phyloP scores from a whole-genome alignment of 2,113 vertebrate species.

The Connochaetes taurinus region DNA sequence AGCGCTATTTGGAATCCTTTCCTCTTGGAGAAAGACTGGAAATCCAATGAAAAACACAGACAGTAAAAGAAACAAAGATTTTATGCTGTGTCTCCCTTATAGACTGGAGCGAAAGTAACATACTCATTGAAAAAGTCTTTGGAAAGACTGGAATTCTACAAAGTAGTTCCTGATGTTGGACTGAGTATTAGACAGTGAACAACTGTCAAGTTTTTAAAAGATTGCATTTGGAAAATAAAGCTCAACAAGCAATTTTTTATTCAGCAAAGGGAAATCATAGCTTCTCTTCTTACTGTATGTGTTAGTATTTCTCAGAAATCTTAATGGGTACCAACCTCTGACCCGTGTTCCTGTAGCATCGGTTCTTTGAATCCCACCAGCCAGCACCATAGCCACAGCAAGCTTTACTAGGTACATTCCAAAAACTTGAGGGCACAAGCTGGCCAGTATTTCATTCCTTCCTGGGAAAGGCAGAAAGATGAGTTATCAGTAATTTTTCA shows the following conservation, averaged over 20 bases:
- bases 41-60: background rate
- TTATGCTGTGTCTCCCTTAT: background rate
- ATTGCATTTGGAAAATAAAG: background rate
- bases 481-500: slow-evolving; percentile 5
- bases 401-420: slow-evolving; percentile 96
- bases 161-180: background rate
- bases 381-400: slow-evolving; percentile 94
- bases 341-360: slow-evolving; percentile 92
- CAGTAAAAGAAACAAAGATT: background rate
- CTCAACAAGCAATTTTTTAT: slow-evolving; percentile 18
- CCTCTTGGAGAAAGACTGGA: background rate
- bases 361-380: slow-evolving; percentile 94
- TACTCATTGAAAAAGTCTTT: slow-evolving; percentile 3
- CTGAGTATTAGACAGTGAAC: background rate
- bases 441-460: slow-evolving; percentile 93
- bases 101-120: background rate
- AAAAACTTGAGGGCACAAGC: slow-evolving; percentile 96
- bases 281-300: background rate
- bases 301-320: background rate
- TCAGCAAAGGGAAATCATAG: background rate
- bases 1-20: slow-evolving; percentile 42
- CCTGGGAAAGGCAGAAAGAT: slow-evolving; percentile 78
- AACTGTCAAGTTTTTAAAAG: background rate
- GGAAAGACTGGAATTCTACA: background rate
- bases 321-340: slow-evolving; percentile 85